Percentiles rank a stretch among this genome's conserved stretches.
Evolutionary conservation across 2,113 vertebrate species (phyloP).

Genomic region (Callorhinus ursinus): DNA sequence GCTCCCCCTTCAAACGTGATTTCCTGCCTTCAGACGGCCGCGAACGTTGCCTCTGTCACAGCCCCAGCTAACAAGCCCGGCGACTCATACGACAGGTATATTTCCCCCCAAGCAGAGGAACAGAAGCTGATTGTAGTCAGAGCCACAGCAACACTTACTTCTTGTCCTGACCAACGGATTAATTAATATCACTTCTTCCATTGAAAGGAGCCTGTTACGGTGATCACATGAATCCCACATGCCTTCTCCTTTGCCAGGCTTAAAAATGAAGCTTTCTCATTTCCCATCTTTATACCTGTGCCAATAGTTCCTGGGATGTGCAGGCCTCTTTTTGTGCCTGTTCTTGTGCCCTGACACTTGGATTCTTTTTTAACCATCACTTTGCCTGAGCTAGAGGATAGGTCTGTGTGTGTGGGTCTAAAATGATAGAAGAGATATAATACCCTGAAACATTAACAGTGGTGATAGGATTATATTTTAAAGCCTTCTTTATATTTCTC

Average conservation of each 20-base stretch:
- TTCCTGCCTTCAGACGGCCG: slow-evolving; percentile 68
- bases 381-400: background rate
- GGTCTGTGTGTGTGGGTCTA: background rate
- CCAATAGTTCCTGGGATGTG: background rate
- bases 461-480: background rate
- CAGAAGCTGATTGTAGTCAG: slow-evolving; percentile 32
- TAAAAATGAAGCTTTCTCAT: background rate
- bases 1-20: slow-evolving; percentile 45
- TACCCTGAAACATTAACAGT: background rate
- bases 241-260: background rate
- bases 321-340: background rate
- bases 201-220: background rate
- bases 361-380: background rate
- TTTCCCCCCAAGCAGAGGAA: background rate
- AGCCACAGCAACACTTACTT: background rate
- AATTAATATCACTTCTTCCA: background rate
- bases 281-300: background rate
- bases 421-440: background rate
- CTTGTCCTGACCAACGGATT: background rate
- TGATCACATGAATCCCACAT: background rate
- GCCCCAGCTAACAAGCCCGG: background rate
- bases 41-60: background rate
- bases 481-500: background rate
- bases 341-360: background rate
- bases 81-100: background rate